Percentiles rank a stretch among this genome's conserved stretches.
Evolutionary conservation across 2,797 vertebrate genomes (phyloP).

Genomic region (Danio kyathit): DNA sequence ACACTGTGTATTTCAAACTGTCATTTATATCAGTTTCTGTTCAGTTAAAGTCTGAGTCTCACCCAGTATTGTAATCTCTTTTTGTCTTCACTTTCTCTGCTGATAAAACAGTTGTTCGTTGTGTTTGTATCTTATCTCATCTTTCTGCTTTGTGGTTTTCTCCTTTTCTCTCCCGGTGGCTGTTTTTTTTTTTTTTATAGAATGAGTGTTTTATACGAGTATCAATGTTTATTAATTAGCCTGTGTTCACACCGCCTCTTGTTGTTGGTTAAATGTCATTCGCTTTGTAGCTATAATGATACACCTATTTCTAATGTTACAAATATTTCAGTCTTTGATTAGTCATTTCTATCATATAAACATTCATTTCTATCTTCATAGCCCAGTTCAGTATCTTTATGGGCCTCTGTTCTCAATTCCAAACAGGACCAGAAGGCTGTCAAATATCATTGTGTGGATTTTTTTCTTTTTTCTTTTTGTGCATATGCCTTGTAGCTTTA

Average conservation of each 20-base stretch:
- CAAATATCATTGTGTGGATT: not conserved
- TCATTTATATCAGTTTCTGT: conserved; percentile 34
- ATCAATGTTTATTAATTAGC: conserved; percentile 20
- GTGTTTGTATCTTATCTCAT: conserved; percentile 55
- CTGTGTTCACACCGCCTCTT: not conserved
- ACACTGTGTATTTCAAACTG: no score
- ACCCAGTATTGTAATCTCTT: conserved; percentile 62
- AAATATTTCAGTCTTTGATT: conserved; percentile 7
- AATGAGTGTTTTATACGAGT: conserved; percentile 19
- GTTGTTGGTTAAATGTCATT: conserved; percentile 52
- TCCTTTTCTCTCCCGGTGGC: conserved; percentile 22
- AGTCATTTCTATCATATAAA: not conserved
- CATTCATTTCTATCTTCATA: not conserved
- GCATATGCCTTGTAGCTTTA: not conserved
- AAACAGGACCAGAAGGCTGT: not conserved
- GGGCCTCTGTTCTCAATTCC: not conserved
- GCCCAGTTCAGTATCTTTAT: not conserved
- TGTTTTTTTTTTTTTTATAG: conserved; percentile 8
- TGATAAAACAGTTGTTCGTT: conserved; percentile 58
- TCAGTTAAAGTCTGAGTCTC: conserved; percentile 59
- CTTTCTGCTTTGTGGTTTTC: conserved; percentile 19
- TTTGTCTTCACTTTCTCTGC: conserved; percentile 55
- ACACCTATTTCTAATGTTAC: not conserved
- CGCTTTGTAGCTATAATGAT: conserved; percentile 10
- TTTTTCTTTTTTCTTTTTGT: not conserved